A percentile compares a stretch with the other conserved stretches of the same genome.
These are phyloP conservation scores for Hemibagrus wyckioides DNA, from an alignment of 2,113 vertebrate genomes.

Conservation along the genomic window DNA sequence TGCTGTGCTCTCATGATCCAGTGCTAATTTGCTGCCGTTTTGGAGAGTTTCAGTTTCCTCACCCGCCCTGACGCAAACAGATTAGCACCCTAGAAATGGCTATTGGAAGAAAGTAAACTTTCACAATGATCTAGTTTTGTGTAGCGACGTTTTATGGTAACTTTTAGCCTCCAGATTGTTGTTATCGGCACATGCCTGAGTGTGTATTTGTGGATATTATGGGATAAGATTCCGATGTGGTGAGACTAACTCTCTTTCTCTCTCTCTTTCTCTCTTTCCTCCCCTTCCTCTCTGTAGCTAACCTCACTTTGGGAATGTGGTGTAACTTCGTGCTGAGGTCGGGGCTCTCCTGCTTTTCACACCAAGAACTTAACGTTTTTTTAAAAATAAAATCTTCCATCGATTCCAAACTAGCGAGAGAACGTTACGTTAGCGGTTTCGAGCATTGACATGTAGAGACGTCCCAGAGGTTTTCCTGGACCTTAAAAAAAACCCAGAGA, in stretches of 20 bases:
- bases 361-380: conserved; percentile 70
- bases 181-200: conserved; percentile 14
- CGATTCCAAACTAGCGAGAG: conserved; percentile 64
- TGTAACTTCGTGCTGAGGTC: conserved; percentile 71
- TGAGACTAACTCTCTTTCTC: conserved; percentile 51
- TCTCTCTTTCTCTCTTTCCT: conserved; percentile 42
- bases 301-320: conserved; percentile 82
- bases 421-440: conserved; percentile 58
- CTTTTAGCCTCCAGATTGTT: neutral
- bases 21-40: neutral
- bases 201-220: conserved; percentile 1
- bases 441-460: neutral
- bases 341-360: conserved; percentile 75
- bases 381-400: conserved; percentile 45
- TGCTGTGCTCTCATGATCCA: neutral
- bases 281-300: conserved; percentile 80
- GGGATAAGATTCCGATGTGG: conserved; percentile 24
- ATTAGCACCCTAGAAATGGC: no score
- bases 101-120: no score
- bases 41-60: neutral
- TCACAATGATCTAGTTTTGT: neutral
- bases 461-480: neutral
- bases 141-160: neutral
- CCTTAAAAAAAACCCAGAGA: neutral
- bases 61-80: neutral